Evolutionary conservation across 2,888 invertebrate genomes (phyloP), one percentile per base, ranked within the genome.

Genomic region (Hoplodrina ambigua): DNA sequence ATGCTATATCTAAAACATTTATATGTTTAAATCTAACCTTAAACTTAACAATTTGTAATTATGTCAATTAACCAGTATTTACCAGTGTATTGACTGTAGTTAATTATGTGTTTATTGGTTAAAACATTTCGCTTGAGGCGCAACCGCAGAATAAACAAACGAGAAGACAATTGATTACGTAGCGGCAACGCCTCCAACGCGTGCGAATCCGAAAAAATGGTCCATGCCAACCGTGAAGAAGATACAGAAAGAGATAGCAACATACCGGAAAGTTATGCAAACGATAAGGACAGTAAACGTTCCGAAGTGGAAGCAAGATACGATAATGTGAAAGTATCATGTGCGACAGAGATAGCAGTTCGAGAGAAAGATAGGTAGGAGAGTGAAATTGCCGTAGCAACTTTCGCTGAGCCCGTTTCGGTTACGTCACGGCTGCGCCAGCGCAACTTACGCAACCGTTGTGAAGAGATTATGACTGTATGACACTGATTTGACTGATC

Each of bases 331-430:
- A 86, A 85, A 75, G 75, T 67, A 33, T 30, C 63, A 37, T 46
- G 89, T 75, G 82, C 19, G 89, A 94, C 80, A 87, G 89, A 85
- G 93, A 94, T 72, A 81, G 87, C 68, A 53, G 66, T 79, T 78
- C 76, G 80, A 93, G 90, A 92, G 94, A 94, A 93, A 94, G 93
- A 94, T 88, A 84, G 88, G 88, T 89, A 89, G 86, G 91, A 89
- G 91, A 94, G 95, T 93, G 95, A 95, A 96, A 96, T 95, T 94
- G 89, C 88, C 89, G 92, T 88, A 88, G 90, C 88, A 92, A 94
- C 96, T 96, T 96, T 96, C 96, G 91, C 95, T 93, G 95, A 92
- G 93, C 94, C 91, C 92, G 92, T 92, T 95, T 93, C 89, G 87
- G 90, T 96, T 96, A 94, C 95, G 94, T 95, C 95, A 95, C 85